Conservation (phyloP, 2,113 vertebrate genomes). For the Dicentrarchus labrax region DNA sequence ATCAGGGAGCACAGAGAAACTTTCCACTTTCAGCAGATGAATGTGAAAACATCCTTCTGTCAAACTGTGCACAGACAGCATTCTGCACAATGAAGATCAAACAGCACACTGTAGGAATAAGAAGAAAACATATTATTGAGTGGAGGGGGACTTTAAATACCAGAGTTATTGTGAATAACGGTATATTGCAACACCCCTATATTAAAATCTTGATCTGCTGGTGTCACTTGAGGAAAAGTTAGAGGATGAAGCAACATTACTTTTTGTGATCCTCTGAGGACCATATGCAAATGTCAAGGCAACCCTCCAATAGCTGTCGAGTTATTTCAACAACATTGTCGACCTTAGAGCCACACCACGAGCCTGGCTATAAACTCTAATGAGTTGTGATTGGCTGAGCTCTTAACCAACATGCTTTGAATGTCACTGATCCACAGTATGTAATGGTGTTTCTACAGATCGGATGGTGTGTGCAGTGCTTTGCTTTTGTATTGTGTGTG, state of each 20-base stretch:
- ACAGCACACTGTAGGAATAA: too few species aligned
- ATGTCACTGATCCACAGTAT: neutral
- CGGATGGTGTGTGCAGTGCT: neutral
- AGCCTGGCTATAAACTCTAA: slow-evolving; percentile 3
- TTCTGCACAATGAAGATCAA: too few species aligned
- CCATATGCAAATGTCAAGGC: neutral
- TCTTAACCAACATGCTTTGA: neutral
- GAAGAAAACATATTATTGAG: too few species aligned
- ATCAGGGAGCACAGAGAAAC: too few species aligned
- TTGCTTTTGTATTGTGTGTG: neutral
- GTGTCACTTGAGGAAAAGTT: slow-evolving; percentile 1
- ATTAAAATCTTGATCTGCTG: neutral
- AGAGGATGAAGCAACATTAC: neutral
- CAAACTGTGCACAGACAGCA: too few species aligned
- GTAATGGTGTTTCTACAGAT: neutral
- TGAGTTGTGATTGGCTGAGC: slow-evolving; percentile 5
- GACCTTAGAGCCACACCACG: neutral
- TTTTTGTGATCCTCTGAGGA: neutral
- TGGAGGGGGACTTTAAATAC: too few species aligned
- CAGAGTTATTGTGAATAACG: too few species aligned
- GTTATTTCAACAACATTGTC: too few species aligned
- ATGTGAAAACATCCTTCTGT: too few species aligned
- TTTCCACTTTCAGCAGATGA: too few species aligned
- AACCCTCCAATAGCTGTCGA: neutral
- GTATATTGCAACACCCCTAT: too few species aligned